These are phyloP conservation scores for Meiosimyza platycephala DNA, from an alignment of 2,888 invertebrate genomes.

Conservation along the genomic window DNA sequence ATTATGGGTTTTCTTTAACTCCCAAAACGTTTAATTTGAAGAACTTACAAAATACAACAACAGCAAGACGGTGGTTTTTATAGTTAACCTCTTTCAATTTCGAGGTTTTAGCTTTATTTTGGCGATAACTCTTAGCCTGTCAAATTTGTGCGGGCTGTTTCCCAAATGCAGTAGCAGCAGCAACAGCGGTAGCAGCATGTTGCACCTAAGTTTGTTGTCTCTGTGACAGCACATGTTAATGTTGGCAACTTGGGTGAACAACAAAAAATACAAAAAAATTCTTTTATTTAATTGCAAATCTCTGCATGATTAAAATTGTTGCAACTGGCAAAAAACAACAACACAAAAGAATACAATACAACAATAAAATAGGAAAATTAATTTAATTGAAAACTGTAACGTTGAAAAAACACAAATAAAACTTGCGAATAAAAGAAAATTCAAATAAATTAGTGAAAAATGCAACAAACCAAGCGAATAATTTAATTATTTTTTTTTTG, in stretches of 20 bases:
- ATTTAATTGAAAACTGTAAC: conserved; percentile 18
- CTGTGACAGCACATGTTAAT: too few species aligned
- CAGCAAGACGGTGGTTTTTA: conserved; percentile 19
- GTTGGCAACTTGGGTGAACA: conserved; percentile 2
- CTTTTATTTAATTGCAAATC: conserved; percentile 26
- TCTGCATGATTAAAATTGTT: conserved; percentile 22
- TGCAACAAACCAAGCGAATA: conserved; percentile 58
- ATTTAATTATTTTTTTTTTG: conserved; percentile 50
- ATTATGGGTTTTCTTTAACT: too few species aligned
- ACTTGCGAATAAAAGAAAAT: conserved; percentile 14
- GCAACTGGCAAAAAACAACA: conserved; percentile 13
- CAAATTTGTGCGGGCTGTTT: conserved; percentile 5
- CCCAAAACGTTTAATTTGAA: too few species aligned
- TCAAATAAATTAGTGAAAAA: conserved; percentile 48
- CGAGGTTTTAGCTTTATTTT: too few species aligned
- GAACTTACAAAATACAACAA: neutral
- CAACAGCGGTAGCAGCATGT: neutral
- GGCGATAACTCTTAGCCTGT: neutral
- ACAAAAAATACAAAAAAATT: too few species aligned
- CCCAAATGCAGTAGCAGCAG: neutral
- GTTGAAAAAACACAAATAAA: conserved; percentile 11
- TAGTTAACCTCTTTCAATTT: too few species aligned
- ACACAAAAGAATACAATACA: neutral
- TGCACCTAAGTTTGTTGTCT: too few species aligned
- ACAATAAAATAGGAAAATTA: conserved; percentile 1